Evolutionary conservation across 2,797 vertebrate genomes (phyloP).

Genomic region (Microctenopoma lineatum): DNA sequence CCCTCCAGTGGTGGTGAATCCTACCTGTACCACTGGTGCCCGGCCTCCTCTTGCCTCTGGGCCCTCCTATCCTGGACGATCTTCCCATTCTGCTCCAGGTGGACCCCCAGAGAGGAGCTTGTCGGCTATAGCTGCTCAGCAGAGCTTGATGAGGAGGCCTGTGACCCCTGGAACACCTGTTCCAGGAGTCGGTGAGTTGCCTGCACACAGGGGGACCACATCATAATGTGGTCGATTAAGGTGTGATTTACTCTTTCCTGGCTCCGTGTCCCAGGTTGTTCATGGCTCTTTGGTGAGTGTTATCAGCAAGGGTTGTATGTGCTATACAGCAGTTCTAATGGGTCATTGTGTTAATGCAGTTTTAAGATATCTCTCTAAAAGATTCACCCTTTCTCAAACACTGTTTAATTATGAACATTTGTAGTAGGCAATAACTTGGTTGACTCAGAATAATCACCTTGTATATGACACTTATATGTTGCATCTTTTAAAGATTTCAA

Average conservation of each 20-base stretch:
- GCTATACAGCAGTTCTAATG: conserved; percentile 51
- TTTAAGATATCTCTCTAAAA: conserved; percentile 49
- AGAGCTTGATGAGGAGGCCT: conserved; percentile 89
- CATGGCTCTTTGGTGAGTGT: conserved; percentile 63
- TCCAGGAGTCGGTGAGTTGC: conserved; percentile 93
- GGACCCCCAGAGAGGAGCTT: conserved; percentile 90
- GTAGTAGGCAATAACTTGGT: background rate
- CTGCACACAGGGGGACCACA: conserved; percentile 76
- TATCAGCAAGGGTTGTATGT: conserved; percentile 60
- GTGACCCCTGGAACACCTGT: conserved; percentile 91
- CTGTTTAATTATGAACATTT: conserved; percentile 19
- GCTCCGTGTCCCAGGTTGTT: conserved; percentile 72
- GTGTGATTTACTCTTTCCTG: conserved; percentile 81
- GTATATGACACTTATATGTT: background rate
- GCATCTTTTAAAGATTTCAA: conserved; percentile 33
- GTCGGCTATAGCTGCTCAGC: conserved; percentile 84
- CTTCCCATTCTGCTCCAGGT: conserved; percentile 87
- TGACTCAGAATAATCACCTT: conserved; percentile 6
- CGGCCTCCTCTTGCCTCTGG: conserved; percentile 80
- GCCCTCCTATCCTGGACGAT: conserved; percentile 80
- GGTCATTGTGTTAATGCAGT: conserved; percentile 58
- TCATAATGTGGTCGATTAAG: conserved; percentile 85
- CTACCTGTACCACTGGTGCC: conserved; percentile 73
- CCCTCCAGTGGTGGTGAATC: conserved; percentile 73
- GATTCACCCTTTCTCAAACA: conserved; percentile 42